Evolutionary conservation across 2,888 invertebrate genomes (phyloP).

Genomic region (Rosalia funebris): DNA sequence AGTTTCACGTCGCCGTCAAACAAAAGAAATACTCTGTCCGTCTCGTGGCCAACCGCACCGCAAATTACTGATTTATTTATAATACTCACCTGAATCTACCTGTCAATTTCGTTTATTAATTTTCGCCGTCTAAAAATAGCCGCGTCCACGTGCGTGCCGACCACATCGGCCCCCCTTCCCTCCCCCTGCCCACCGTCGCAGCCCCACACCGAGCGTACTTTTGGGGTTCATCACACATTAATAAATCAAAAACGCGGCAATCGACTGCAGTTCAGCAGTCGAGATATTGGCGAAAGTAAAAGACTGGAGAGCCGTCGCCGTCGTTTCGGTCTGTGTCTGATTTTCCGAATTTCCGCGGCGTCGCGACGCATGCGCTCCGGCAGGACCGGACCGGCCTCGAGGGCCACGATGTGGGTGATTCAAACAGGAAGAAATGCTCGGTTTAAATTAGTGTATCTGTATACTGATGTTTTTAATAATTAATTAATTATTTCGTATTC

Average conservation of each 20-base stretch:
- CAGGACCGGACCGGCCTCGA: constrained; percentile 3
- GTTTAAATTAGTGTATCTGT: too few relatives aligned
- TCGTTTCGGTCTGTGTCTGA: constrained; percentile 33
- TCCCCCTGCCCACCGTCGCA: background rate
- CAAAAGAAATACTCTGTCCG: background rate
- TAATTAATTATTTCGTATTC: too few relatives aligned
- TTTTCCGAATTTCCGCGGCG: constrained; percentile 28
- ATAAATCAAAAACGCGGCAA: constrained; percentile 34
- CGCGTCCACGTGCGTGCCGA: constrained; percentile 29
- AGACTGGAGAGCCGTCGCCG: constrained; percentile 43
- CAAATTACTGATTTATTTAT: background rate
- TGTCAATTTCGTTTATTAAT: constrained; percentile 2
- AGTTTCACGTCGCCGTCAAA: too few relatives aligned
- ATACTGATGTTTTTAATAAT: too few relatives aligned
- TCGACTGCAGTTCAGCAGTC: constrained; percentile 33
- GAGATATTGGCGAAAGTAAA: constrained; percentile 41
- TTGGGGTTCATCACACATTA: constrained; percentile 24
- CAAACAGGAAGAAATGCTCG: too few relatives aligned
- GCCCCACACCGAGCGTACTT: background rate
- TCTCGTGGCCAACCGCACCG: background rate
- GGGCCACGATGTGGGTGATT: too few relatives aligned
- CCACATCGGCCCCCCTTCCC: background rate
- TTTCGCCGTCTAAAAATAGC: constrained; percentile 22
- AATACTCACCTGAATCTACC: constrained; percentile 22
- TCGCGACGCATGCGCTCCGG: constrained; percentile 42